phyloP scores from a whole-genome alignment of 1,140 invertebrate species.

The Camponotus pennsylvanicus region DNA sequence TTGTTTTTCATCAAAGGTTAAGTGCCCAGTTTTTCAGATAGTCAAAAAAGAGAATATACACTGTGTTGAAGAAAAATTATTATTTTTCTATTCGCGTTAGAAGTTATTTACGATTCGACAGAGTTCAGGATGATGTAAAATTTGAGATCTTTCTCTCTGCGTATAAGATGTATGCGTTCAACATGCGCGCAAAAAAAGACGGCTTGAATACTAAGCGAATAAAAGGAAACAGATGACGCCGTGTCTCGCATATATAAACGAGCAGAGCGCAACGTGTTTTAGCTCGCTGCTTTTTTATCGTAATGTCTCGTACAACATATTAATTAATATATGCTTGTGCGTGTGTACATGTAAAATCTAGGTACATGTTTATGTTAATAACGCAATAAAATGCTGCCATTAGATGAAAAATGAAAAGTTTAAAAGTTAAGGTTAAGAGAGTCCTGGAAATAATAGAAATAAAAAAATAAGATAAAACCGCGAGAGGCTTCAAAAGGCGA shows the following conservation, averaged over 20 bases:
- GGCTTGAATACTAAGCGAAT: conserved; percentile 35
- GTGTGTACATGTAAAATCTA: not conserved
- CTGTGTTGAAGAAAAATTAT: not conserved
- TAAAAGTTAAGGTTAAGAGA: not conserved
- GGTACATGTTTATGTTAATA: not conserved
- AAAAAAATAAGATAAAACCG: not conserved
- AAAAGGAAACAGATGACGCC: conserved; percentile 5
- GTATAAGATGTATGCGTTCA: not conserved
- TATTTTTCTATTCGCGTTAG: not conserved
- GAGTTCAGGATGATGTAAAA: not conserved
- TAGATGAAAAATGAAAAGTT: not conserved
- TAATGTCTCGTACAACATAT: conserved; percentile 5
- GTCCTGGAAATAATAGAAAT: not conserved
- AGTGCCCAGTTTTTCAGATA: not conserved
- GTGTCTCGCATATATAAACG: conserved; percentile 44
- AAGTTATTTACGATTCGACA: conserved; percentile 11
- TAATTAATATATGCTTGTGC: conserved; percentile 9
- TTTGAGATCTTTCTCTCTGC: conserved; percentile 15
- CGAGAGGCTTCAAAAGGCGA: conserved; percentile 23
- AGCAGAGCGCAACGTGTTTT: conserved; percentile 14
- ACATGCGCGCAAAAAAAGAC: conserved; percentile 20
- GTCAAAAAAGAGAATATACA: too few relatives aligned
- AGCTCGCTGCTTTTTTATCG: conserved; percentile 42
- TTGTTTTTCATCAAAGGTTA: not conserved
- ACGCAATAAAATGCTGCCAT: not conserved